A percentile compares a stretch with the other conserved stretches of the same genome.
These are phyloP conservation scores for Sarcophaga rosellei DNA, from an alignment of 2,888 invertebrate species.

Conservation along the genomic window DNA sequence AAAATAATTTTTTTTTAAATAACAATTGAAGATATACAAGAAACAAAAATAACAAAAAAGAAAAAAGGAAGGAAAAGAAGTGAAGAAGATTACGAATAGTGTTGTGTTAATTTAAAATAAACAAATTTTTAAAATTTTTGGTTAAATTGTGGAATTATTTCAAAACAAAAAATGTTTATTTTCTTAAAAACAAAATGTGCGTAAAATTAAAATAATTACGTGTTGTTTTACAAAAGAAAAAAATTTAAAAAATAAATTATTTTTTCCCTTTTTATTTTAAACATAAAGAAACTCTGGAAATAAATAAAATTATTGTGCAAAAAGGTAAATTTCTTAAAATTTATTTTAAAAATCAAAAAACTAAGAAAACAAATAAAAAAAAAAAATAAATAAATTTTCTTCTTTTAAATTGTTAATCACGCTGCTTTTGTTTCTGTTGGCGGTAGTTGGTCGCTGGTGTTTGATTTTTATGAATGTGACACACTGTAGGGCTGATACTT, in stretches of 20 bases:
- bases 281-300: constrained; percentile 6
- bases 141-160: constrained; percentile 3
- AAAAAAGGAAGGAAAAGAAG: neutral
- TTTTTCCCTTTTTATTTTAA: neutral
- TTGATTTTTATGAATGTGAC: constrained; percentile 15
- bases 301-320: neutral
- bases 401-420: too few relatives aligned
- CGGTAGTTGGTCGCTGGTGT: neutral
- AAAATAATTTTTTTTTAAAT: constrained; percentile 35
- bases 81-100: too few relatives aligned
- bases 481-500: neutral
- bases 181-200: constrained; percentile 27
- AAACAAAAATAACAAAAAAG: neutral
- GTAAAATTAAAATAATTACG: constrained; percentile 1
- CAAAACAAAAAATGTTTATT: constrained; percentile 6
- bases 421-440: too few relatives aligned
- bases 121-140: constrained; percentile 27
- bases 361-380: neutral
- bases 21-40: constrained; percentile 26
- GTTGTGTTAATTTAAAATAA: constrained; percentile 57
- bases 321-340: neutral
- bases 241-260: constrained; percentile 3
- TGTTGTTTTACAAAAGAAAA: neutral
- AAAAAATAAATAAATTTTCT: neutral
- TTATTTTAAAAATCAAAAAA: neutral